Base-by-base conservation (phyloP, 2,888 invertebrate genomes). In the Drosophila hamatofila region DNA sequence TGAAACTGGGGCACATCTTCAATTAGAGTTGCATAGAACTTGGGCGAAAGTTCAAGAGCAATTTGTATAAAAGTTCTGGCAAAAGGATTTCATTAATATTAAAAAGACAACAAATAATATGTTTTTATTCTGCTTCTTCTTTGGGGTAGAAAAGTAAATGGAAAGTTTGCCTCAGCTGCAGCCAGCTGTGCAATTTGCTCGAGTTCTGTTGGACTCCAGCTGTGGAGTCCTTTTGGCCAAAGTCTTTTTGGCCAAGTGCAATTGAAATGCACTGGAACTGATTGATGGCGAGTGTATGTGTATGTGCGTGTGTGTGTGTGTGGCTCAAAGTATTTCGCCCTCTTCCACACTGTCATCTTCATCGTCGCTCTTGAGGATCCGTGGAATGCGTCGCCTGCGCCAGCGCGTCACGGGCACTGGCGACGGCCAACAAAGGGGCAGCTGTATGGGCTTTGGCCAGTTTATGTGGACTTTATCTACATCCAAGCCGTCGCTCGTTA, bases 151-250 rank as follows among this genome's bases (percentile, higher is more conserved):
- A 14, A 83, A 78, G 72, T 74, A 80, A 88, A 87, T 88, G 88
- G 84, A 57, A 57, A 57, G 55, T 56, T 42, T 33, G 16, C 14
- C 39, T 14, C 5, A 0, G 37, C 37, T 23, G 42, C 82, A 80
- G 69, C 80, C 80, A 85, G 77, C 88, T 80, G 87, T 83, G 87
- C 86, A 86, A 86, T 88, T 83, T 86, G 89, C 81, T 66, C 61
- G 68, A 69, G 72, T 39, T 44, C 56, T 44, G 59, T 41, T 48
- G 48, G 59, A 48, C 65, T 80, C 74, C 77, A 80, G 80, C 80
- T 80, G 80, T 61, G 80, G 46, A 14, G 35, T 37, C 7, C 35
- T 35, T 35, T 35, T 35, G 14, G 55, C 62, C 56, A 55, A 79
- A 78, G 63, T 80, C 18, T 5, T 48, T 78, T 71, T 27, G 33